Conservation (phyloP, 2,113 vertebrate genomes). For the Cavia porcellus region DNA sequence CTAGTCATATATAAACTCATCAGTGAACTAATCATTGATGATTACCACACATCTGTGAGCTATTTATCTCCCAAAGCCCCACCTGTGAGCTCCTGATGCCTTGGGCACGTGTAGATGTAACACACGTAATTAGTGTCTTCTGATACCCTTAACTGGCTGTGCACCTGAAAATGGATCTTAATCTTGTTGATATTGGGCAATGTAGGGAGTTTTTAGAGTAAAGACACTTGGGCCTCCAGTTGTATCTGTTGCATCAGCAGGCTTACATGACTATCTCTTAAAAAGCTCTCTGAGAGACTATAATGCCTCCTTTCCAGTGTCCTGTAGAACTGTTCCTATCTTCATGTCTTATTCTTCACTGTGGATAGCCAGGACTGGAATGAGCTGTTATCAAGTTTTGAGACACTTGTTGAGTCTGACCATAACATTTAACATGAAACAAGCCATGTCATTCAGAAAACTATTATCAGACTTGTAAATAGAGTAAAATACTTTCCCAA, state of each 20-base stretch:
- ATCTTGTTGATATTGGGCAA: background rate
- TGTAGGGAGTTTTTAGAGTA: background rate
- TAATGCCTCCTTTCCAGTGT: background rate
- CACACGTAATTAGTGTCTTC: background rate
- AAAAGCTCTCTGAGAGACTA: background rate
- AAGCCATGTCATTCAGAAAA: constrained; percentile 23
- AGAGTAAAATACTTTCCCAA: constrained; percentile 29
- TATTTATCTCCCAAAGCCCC: background rate
- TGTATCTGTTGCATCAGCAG: background rate
- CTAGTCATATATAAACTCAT: background rate
- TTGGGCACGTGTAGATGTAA: background rate
- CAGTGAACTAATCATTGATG: background rate
- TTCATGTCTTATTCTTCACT: background rate
- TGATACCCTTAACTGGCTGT: constrained; percentile 62
- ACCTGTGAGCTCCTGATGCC: background rate
- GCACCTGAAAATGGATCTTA: background rate
- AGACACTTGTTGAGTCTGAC: background rate
- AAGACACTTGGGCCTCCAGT: background rate
- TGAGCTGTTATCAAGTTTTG: constrained; percentile 18
- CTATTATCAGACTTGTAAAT: background rate
- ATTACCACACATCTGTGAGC: background rate
- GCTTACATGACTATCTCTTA: background rate
- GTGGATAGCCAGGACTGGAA: background rate
- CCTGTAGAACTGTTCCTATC: background rate
- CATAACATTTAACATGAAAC: constrained; percentile 38